phyloP scores from a whole-genome alignment of 53 echinoderm and acorn worm genomes.

The Zoroaster sp. region DNA sequence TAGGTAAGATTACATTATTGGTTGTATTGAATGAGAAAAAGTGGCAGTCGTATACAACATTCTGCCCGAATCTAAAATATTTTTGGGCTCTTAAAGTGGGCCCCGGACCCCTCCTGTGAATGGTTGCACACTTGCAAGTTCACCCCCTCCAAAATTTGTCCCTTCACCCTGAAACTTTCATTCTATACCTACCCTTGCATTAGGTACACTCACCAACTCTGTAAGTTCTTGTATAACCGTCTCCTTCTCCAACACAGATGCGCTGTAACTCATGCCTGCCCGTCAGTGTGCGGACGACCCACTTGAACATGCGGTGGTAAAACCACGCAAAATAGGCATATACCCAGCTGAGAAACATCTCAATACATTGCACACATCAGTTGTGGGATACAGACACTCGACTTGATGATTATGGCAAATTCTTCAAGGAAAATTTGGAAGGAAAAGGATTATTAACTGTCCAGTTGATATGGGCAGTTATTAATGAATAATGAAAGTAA shows the following conservation, averaged over 20 bases:
- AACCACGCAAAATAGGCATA: constrained; percentile 92
- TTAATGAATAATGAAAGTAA: not conserved
- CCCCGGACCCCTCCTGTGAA: too few species aligned
- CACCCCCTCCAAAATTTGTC: too few species aligned
- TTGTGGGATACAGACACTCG: not conserved
- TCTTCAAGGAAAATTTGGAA: not conserved
- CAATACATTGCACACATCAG: not conserved
- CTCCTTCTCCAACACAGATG: constrained; percentile 66
- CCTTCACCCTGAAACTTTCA: not conserved
- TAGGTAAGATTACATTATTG: too few species aligned
- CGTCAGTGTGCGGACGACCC: constrained; percentile 81
- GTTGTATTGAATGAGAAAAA: too few species aligned
- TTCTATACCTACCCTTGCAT: too few species aligned
- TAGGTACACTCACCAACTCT: constrained; percentile 62
- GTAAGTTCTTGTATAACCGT: constrained; percentile 34
- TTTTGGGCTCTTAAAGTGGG: too few species aligned
- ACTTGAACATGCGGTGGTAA: constrained; percentile 91
- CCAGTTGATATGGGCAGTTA: too few species aligned
- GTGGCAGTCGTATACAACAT: too few species aligned
- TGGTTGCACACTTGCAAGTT: too few species aligned
- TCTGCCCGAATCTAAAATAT: too few species aligned
- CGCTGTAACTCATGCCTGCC: constrained; percentile 93
- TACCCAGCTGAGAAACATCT: constrained; percentile 69
- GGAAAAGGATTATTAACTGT: too few species aligned
- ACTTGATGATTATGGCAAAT: not conserved